Conservation (phyloP, 2,888 invertebrate species). For the Thereva unica region DNA sequence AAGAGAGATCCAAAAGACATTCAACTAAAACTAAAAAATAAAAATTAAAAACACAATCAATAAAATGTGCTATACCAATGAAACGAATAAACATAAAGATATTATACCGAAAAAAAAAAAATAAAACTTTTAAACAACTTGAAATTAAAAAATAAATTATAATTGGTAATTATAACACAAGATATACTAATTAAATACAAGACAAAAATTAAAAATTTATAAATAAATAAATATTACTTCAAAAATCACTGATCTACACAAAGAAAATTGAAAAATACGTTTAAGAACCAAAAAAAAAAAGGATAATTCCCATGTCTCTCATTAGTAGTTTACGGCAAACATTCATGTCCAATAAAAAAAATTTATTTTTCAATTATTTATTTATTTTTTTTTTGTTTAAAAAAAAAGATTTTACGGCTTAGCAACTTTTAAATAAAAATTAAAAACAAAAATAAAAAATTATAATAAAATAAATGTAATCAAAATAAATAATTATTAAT, state of each 20-base stretch:
- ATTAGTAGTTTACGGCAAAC: slow-evolving; percentile 38
- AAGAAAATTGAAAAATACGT: slow-evolving; percentile 13
- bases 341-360: slow-evolving; percentile 39
- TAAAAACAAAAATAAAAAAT: too few species aligned
- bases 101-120: too few species aligned
- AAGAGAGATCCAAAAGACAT: slow-evolving; percentile 58
- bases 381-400: slow-evolving; percentile 5
- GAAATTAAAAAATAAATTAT: too few species aligned
- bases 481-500: slow-evolving; percentile 15
- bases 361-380: slow-evolving; percentile 31
- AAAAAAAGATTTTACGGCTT: slow-evolving; percentile 8
- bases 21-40: slow-evolving; percentile 45
- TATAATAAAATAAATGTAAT: too few species aligned
- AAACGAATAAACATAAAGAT: not conserved
- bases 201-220: too few species aligned
- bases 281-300: slow-evolving; percentile 19
- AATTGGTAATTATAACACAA: too few species aligned
- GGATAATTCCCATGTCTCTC: slow-evolving; percentile 31
- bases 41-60: slow-evolving; percentile 14
- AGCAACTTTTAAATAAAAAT: too few species aligned
- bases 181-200: too few species aligned
- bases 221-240: slow-evolving; percentile 10
- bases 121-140: too few species aligned
- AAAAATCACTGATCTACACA: slow-evolving; percentile 17
- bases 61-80: not conserved